Percentiles rank a stretch among this genome's conserved stretches.
Conservation (phyloP, 2,888 invertebrate genomes). For the Monopis laevigella region DNA sequence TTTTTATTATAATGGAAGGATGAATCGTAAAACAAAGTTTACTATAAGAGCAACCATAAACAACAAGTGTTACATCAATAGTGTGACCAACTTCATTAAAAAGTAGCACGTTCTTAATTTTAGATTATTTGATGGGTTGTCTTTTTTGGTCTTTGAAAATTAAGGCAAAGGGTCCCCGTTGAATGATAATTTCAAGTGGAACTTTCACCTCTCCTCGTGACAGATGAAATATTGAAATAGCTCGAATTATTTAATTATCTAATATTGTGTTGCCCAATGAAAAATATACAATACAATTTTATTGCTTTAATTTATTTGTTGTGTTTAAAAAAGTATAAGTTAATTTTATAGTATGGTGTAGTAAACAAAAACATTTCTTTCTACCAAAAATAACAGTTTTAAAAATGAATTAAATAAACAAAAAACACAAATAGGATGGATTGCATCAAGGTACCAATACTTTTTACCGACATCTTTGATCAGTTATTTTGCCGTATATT, state of each 20-base stretch:
- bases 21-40: constrained; percentile 1
- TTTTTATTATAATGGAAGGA: constrained; percentile 10
- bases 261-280: constrained; percentile 7
- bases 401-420: too few relatives aligned
- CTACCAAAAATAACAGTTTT: too few relatives aligned
- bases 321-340: too few relatives aligned
- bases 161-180: background rate
- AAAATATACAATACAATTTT: background rate
- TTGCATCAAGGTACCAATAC: too few relatives aligned
- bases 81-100: constrained; percentile 7
- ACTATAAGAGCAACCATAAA: background rate
- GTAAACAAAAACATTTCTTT: too few relatives aligned
- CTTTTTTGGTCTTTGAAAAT: background rate
- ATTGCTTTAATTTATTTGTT: too few relatives aligned
- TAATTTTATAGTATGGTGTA: too few relatives aligned
- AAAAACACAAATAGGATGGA: too few relatives aligned
- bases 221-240: background rate
- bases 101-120: constrained; percentile 2
- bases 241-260: constrained; percentile 6
- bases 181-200: background rate
- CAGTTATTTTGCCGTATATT: too few relatives aligned
- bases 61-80: background rate
- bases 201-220: background rate
- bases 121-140: constrained; percentile 3
- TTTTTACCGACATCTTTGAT: too few relatives aligned